These are phyloP conservation scores for Cryptus viduatorius DNA, from an alignment of 2,888 invertebrate genomes.

Conservation along the genomic window DNA sequence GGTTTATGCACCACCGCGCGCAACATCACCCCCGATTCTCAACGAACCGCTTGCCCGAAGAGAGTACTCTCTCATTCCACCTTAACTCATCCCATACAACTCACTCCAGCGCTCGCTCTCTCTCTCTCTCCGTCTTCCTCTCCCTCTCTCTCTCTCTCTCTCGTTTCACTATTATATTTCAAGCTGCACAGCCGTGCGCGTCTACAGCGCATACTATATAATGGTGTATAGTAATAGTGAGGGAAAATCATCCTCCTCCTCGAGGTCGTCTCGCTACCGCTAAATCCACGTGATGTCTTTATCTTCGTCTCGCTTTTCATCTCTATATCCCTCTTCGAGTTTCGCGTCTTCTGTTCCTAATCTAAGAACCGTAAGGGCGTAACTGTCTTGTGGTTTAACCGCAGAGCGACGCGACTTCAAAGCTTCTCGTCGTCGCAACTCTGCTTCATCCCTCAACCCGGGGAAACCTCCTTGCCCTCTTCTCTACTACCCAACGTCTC, in stretches of 20 bases:
- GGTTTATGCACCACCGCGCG: conserved; percentile 64
- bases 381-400: conserved; percentile 21
- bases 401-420: conserved; percentile 71
- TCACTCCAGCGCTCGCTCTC: conserved; percentile 32
- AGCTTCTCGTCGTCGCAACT: conserved; percentile 64
- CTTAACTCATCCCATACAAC: conserved; percentile 42
- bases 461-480: conserved; percentile 23
- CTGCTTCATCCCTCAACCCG: conserved; percentile 23
- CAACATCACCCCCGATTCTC: conserved; percentile 65
- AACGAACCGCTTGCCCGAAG: conserved; percentile 53
- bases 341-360: conserved; percentile 8
- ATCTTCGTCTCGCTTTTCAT: conserved; percentile 29
- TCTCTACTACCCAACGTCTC: conserved; percentile 24
- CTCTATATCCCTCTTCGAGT: conserved; percentile 40
- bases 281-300: conserved; percentile 43
- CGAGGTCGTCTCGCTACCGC: conserved; percentile 23
- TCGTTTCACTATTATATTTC: conserved; percentile 50
- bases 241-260: conserved; percentile 53
- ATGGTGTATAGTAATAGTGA: conserved; percentile 29
- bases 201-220: conserved; percentile 12
- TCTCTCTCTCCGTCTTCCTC: no score
- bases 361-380: background rate
- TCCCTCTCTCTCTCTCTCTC: no score
- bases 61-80: conserved; percentile 35
- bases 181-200: background rate